These are phyloP conservation scores for Bothrops jararaca DNA, from an alignment of 2,113 vertebrate species.

Conservation along the genomic window DNA sequence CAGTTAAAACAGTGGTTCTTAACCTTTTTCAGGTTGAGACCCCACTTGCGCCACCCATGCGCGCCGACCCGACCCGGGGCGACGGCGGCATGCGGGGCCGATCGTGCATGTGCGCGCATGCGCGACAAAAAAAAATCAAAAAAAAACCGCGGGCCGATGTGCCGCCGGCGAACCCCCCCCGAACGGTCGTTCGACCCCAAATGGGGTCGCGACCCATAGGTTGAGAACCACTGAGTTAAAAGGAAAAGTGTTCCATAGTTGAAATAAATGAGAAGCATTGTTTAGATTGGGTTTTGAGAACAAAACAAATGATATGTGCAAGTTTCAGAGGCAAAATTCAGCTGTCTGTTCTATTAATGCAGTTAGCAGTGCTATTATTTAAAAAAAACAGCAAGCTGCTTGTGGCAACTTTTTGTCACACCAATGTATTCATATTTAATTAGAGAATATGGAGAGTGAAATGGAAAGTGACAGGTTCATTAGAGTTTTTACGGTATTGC, in stretches of 20 bases:
- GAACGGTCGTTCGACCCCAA: too few species aligned
- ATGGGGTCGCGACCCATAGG: too few species aligned
- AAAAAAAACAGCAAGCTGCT: neutral
- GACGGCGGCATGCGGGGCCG: too few species aligned
- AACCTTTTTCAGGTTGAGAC: too few species aligned
- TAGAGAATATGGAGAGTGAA: neutral
- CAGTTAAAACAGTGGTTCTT: too few species aligned
- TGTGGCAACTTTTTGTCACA: slow-evolving; percentile 1
- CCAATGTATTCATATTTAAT: slow-evolving; percentile 6
- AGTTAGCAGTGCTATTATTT: neutral
- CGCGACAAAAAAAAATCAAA: too few species aligned
- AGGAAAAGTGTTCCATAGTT: neutral
- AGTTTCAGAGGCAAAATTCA: neutral
- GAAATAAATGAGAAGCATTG: neutral
- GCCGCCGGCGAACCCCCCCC: too few species aligned
- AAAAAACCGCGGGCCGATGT: too few species aligned
- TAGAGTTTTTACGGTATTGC: neutral
- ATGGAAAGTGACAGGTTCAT: neutral
- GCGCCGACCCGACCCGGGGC: too few species aligned
- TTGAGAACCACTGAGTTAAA: too few species aligned
- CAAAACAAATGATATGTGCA: neutral
- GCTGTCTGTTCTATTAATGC: neutral
- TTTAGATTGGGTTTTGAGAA: slow-evolving; percentile 4
- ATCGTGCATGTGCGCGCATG: too few species aligned
- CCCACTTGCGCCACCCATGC: too few species aligned